Conservation (phyloP, 2,888 invertebrate species). For the Agonopterix subpropinquella region DNA sequence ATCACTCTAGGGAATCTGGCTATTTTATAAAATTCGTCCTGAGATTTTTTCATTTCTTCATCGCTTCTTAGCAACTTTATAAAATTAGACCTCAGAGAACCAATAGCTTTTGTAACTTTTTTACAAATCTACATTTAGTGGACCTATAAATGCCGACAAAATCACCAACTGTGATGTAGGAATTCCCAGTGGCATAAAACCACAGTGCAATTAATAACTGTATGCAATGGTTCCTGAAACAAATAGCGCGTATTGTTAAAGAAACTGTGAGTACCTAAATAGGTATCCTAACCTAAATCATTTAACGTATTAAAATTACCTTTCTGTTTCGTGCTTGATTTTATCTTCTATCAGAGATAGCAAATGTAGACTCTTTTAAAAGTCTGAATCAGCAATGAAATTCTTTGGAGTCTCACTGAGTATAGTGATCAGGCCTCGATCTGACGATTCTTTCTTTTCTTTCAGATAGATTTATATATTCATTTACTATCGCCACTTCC, state of each 20-base stretch:
- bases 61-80: slow-evolving; percentile 6
- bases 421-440: slow-evolving; percentile 2
- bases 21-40: slow-evolving; percentile 10
- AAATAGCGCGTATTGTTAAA: background rate
- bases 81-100: slow-evolving; percentile 2
- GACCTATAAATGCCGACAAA: slow-evolving; percentile 10
- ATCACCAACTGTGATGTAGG: slow-evolving; percentile 10
- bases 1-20: slow-evolving; percentile 11
- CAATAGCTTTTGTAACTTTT: slow-evolving; percentile 9
- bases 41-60: slow-evolving; percentile 6
- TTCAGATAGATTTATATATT: slow-evolving; percentile 4
- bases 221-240: slow-evolving; percentile 2
- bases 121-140: slow-evolving; percentile 7
- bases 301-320: background rate
- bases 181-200: slow-evolving; percentile 11
- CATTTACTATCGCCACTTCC: slow-evolving; percentile 6
- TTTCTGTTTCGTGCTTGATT: slow-evolving; percentile 6
- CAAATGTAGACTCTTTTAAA: slow-evolving; percentile 2
- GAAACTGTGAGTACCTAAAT: background rate
- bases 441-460: slow-evolving; percentile 4
- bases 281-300: background rate
- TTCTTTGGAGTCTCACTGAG: slow-evolving; percentile 3
- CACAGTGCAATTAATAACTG: slow-evolving; percentile 1
- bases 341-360: slow-evolving; percentile 4
- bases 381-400: slow-evolving; percentile 6